Conservation (phyloP, 1,140 invertebrate genomes). For the Himalopsyche phryganea region DNA sequence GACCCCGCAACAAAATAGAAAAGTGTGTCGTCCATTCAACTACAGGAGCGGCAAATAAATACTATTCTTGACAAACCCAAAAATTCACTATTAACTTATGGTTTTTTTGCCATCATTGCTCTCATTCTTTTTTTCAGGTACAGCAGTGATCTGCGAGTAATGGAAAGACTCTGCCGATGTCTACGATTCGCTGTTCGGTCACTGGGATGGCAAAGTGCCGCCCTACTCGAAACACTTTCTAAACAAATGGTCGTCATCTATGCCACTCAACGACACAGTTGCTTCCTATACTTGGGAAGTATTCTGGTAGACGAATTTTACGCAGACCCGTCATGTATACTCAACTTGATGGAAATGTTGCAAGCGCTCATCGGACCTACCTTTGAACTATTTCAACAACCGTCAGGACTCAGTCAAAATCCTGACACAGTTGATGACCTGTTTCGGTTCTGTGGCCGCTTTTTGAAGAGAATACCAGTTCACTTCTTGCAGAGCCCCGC, state of each 20-base stretch:
- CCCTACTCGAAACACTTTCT: constrained; percentile 77
- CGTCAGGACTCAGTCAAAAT: constrained; percentile 79
- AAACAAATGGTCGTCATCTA: constrained; percentile 88
- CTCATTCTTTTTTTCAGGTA: constrained; percentile 68
- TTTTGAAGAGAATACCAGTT: constrained; percentile 80
- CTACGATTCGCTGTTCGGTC: constrained; percentile 86
- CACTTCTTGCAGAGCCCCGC: constrained; percentile 73
- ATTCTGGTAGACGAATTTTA: constrained; percentile 96
- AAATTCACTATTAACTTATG: too few relatives aligned
- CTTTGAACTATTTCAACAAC: constrained; percentile 73
- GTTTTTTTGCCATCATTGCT: too few relatives aligned
- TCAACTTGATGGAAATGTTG: constrained; percentile 80
- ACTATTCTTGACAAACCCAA: too few relatives aligned
- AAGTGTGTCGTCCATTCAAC: too few relatives aligned
- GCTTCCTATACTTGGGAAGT: constrained; percentile 91
- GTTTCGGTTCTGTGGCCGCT: constrained; percentile 85
- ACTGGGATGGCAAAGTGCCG: constrained; percentile 72
- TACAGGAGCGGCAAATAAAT: too few relatives aligned
- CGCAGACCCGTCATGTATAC: constrained; percentile 62
- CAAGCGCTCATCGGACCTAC: constrained; percentile 82
- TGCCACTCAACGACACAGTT: constrained; percentile 79
- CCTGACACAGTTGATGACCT: constrained; percentile 98
- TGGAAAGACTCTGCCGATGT: constrained; percentile 89
- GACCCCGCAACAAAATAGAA: too few relatives aligned
- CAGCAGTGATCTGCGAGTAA: constrained; percentile 77